Evolutionary conservation across 1,140 invertebrate genomes (phyloP), one percentile per base, ranked within the genome.

Genomic region (Heliconius melpomene): DNA sequence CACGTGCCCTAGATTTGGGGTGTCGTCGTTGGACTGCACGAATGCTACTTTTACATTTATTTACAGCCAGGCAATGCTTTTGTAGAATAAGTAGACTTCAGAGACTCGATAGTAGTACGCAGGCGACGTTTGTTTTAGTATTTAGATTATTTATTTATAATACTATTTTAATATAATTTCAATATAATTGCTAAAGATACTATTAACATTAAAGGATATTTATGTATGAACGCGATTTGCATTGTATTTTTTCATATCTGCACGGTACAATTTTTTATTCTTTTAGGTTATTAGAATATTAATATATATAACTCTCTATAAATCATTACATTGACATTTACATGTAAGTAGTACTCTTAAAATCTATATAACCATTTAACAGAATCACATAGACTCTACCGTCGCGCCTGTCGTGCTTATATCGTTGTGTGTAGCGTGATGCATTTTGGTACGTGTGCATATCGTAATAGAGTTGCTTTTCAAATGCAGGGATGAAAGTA

Each of bases 1-100:
- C 90, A 92, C 92, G 88, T 91, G 91, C 90, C 92, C 92, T 92
- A 93, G 79, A 91, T 93, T 92, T 88, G 90, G 89, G 89, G 89
- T 88, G 85, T 85, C 89, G 88, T 87, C 89, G 85, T 85, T 87
- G 89, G 89, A 90, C 84, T 86, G 82, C 86, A 85, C 87, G 77
- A 88, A 88, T 86, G 88, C 90, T 89, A 89, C 84, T 90, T 89
- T 90, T 88, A 78, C 83, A 82, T 87, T 87, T 88, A 87, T 88
- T 89, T 90, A 90, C 85, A 82, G 85, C 82, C 83, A 88, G 83
- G 80, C 87, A 88, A 87, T 78, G 88, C 87, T 91, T 91, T 70
- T 18, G 18, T 72, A 72, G 71, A 72, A 72, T 40, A 36, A 38
- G 29, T 38, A 36, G 32, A 20, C 36, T 26, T 72, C 29, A 40